phyloP scores from a whole-genome alignment of 2,888 invertebrate genomes.

The Lasioglossum oenotherae region DNA sequence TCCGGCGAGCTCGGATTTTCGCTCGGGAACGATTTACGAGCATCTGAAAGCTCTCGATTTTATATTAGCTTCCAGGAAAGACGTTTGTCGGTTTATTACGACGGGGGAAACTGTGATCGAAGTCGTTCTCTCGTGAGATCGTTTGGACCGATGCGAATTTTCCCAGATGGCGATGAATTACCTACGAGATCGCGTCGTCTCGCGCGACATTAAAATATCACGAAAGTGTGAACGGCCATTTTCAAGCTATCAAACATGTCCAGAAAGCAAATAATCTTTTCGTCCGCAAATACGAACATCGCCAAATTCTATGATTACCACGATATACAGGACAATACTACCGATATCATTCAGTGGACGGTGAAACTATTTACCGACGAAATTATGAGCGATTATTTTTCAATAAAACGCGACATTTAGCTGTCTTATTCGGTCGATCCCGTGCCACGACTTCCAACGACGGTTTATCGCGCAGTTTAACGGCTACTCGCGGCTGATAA shows the following conservation, averaged over 20 bases:
- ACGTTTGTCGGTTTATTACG: neutral
- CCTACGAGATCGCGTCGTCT: neutral
- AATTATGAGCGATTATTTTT: neutral
- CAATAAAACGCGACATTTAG: neutral
- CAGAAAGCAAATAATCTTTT: neutral
- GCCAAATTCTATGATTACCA: too few relatives aligned
- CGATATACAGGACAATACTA: neutral
- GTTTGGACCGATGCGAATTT: neutral
- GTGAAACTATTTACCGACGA: neutral
- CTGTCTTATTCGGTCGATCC: neutral
- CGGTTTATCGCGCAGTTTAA: constrained; percentile 19
- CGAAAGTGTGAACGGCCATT: neutral
- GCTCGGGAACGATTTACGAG: neutral
- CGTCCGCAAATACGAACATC: too few relatives aligned
- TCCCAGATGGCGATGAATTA: neutral
- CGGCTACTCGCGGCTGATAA: neutral
- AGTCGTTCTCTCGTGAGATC: neutral
- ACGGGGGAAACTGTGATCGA: neutral
- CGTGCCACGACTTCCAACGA: neutral
- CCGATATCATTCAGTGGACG: neutral
- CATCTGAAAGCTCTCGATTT: neutral
- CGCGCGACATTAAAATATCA: neutral
- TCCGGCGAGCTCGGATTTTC: constrained; percentile 7
- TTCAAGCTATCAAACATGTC: neutral
- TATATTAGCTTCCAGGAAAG: neutral